Evolutionary conservation across 2,888 invertebrate species (phyloP).

Genomic region (Volucella inflata): DNA sequence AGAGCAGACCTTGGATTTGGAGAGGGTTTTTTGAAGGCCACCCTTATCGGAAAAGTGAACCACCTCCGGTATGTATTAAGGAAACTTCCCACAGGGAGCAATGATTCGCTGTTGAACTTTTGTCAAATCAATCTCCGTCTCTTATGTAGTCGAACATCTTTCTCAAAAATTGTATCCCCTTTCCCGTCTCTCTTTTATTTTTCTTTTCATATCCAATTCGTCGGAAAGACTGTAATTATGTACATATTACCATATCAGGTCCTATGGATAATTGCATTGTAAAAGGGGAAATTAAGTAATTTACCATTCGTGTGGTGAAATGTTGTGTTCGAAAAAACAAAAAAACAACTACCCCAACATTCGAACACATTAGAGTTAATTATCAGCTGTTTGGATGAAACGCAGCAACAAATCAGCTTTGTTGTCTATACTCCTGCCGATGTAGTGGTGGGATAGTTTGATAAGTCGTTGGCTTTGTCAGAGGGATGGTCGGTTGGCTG

Average conservation of each 20-base stretch:
- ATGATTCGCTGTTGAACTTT: not conserved
- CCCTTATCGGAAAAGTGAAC: constrained; percentile 1
- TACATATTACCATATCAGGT: not conserved
- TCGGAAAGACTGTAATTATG: too few species aligned
- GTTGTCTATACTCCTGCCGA: constrained; percentile 25
- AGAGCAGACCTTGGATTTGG: not conserved
- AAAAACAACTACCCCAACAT: constrained; percentile 16
- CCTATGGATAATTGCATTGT: not conserved
- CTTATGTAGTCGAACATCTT: not conserved
- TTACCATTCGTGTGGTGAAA: constrained; percentile 27
- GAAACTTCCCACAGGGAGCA: not conserved
- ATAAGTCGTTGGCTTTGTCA: constrained; percentile 3
- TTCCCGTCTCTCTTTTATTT: not conserved
- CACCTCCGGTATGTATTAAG: not conserved
- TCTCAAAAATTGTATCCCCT: not conserved
- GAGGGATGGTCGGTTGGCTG: not conserved
- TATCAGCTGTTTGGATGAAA: constrained; percentile 59
- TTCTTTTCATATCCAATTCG: not conserved
- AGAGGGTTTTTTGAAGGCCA: constrained; percentile 2
- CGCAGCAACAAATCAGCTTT: constrained; percentile 18
- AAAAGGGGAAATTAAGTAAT: not conserved
- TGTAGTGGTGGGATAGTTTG: not conserved
- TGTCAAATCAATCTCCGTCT: not conserved
- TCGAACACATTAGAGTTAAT: constrained; percentile 28
- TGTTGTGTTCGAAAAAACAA: constrained; percentile 12